A percentile compares a stretch with the other conserved stretches of the same genome.
Evolutionary conservation across 1,140 invertebrate genomes (phyloP).

Genomic region (Proctacanthus coquilletti): DNA sequence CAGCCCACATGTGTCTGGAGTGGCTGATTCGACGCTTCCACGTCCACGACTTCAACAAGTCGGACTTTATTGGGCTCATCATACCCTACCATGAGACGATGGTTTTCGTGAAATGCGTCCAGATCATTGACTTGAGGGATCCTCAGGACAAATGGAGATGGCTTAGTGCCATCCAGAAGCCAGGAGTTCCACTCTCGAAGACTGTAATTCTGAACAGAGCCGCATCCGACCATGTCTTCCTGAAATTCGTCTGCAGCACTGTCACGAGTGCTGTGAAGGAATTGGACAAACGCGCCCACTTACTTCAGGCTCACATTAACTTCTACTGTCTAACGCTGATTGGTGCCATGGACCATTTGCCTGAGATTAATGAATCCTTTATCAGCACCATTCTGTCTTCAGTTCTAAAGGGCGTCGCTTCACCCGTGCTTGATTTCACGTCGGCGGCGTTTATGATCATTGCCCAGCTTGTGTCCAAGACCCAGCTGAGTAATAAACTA

Average conservation of each 20-base stretch:
- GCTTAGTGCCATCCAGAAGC: constrained; percentile 54
- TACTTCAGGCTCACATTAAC: constrained; percentile 52
- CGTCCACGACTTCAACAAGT: constrained; percentile 75
- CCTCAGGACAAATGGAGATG: constrained; percentile 57
- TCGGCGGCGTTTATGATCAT: constrained; percentile 59
- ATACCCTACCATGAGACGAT: constrained; percentile 85
- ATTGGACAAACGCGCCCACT: constrained; percentile 38
- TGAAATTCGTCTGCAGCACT: constrained; percentile 58
- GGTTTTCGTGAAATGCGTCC: constrained; percentile 69
- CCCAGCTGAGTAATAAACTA: constrained; percentile 40
- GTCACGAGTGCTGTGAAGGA: constrained; percentile 48
- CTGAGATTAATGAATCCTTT: constrained; percentile 46
- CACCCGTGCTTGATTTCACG: constrained; percentile 48
- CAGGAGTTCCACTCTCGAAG: constrained; percentile 53
- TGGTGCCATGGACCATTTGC: constrained; percentile 42
- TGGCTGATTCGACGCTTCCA: constrained; percentile 82
- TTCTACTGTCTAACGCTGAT: constrained; percentile 61
- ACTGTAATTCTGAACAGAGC: constrained; percentile 56
- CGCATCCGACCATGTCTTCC: constrained; percentile 45
- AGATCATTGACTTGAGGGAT: constrained; percentile 51
- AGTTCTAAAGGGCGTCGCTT: constrained; percentile 49
- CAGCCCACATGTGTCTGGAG: constrained; percentile 78
- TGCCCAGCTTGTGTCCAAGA: constrained; percentile 48
- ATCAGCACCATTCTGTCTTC: constrained; percentile 52
- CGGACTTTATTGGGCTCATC: constrained; percentile 60